These are phyloP conservation scores for Halichondria panicea DNA, from an alignment of 37 sponge, comb jelly and placozoan species.

Conservation along the genomic window DNA sequence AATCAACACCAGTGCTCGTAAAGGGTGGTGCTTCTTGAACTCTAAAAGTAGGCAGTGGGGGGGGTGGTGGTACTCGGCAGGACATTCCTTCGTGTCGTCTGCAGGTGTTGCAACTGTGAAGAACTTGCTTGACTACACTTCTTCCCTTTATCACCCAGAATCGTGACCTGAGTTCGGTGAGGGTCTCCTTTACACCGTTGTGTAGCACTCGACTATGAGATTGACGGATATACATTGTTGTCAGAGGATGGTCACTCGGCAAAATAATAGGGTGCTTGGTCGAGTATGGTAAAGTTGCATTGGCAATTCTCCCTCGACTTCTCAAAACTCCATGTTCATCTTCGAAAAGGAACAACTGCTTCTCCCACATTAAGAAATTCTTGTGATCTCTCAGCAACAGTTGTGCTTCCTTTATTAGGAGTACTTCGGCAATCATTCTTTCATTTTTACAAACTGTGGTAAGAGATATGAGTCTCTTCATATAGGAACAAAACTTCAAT, in stretches of 20 bases:
- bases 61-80: constrained; percentile 15
- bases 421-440: background rate
- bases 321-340: background rate
- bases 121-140: constrained; percentile 10
- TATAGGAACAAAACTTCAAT: constrained; percentile 8
- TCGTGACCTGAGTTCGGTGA: constrained; percentile 23
- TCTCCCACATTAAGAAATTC: constrained; percentile 2
- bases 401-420: constrained; percentile 17
- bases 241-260: constrained; percentile 4
- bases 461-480: background rate
- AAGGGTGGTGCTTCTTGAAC: constrained; percentile 31
- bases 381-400: background rate
- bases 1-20: constrained; percentile 25
- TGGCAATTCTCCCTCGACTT: background rate
- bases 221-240: constrained; percentile 1
- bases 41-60: constrained; percentile 42
- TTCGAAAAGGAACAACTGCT: constrained; percentile 4
- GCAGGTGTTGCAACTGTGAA: constrained; percentile 24
- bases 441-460: background rate
- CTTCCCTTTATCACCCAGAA: constrained; percentile 43
- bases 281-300: constrained; percentile 6
- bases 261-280: constrained; percentile 5
- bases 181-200: constrained; percentile 29
- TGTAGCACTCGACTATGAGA: constrained; percentile 18
- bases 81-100: constrained; percentile 10